Evolutionary conservation across 2,888 invertebrate genomes (phyloP).

Genomic region (Neelides folsomi): DNA sequence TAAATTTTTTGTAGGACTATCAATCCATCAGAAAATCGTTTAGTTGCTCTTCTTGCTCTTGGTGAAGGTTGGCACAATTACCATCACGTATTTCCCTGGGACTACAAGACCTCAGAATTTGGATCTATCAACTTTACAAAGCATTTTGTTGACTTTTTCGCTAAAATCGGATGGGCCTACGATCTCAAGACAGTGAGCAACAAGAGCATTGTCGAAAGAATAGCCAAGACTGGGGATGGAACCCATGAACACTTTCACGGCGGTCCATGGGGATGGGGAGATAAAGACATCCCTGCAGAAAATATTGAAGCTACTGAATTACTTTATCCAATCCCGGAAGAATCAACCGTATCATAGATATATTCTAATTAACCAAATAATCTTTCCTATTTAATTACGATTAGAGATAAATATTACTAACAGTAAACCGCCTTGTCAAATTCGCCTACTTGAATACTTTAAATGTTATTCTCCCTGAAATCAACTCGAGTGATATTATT

Average conservation of each 20-base stretch:
- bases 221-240: constrained; percentile 60
- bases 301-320: constrained; percentile 19
- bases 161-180: constrained; percentile 48
- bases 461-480: no score
- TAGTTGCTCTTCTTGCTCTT: constrained; percentile 55
- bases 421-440: no score
- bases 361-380: no score
- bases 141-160: constrained; percentile 48
- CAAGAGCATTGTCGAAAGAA: constrained; percentile 54
- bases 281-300: constrained; percentile 25
- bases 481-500: no score
- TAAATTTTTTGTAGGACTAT: constrained; percentile 49
- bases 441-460: no score
- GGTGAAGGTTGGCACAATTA: constrained; percentile 82
- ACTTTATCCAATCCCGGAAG: no score
- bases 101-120: constrained; percentile 44
- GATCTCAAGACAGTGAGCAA: constrained; percentile 51
- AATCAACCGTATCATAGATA: no score
- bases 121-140: constrained; percentile 49
- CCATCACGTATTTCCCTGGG: constrained; percentile 75
- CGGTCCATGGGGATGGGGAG: constrained; percentile 31
- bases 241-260: constrained; percentile 34
- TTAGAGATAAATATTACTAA: no score
- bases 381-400: no score
- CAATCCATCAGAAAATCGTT: constrained; percentile 61